Conservation (phyloP, 2,113 vertebrate species). For the Piaya cayana region DNA sequence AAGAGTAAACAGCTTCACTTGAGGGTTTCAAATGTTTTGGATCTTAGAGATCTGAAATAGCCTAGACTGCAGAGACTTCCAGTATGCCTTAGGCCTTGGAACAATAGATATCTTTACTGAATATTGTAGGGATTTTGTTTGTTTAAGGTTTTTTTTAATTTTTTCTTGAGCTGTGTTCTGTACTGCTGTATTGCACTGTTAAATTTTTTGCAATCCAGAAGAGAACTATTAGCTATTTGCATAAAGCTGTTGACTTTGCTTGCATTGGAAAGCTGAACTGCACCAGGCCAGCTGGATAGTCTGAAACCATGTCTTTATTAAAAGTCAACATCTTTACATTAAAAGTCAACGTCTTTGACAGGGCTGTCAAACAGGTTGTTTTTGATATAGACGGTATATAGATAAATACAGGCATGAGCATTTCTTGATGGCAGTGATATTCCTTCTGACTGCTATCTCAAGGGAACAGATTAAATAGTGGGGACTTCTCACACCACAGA, state of each 20-base stretch:
- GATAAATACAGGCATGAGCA: not conserved
- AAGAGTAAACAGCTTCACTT: not conserved
- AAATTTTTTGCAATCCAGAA: not conserved
- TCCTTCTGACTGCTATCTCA: not conserved
- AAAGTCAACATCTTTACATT: not conserved
- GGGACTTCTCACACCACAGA: not conserved
- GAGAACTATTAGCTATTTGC: not conserved
- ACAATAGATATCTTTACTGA: not conserved
- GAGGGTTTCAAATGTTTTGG: not conserved
- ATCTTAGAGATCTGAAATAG: not conserved
- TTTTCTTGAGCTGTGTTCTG: not conserved
- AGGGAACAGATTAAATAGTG: not conserved
- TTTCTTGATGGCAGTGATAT: not conserved
- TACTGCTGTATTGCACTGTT: not conserved
- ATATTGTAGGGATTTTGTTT: not conserved
- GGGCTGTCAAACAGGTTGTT: not conserved
- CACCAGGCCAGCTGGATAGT: not conserved
- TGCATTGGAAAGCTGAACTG: not conserved
- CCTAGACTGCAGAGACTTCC: not conserved
- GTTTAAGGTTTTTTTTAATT: not conserved
- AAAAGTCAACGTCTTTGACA: too few relatives aligned
- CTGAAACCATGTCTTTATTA: not conserved
- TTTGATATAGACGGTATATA: not conserved
- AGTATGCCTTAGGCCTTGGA: not conserved
- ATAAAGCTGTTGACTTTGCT: not conserved